Conservation (phyloP, 23 tunicate genomes). For the Ascidia mentula region DNA sequence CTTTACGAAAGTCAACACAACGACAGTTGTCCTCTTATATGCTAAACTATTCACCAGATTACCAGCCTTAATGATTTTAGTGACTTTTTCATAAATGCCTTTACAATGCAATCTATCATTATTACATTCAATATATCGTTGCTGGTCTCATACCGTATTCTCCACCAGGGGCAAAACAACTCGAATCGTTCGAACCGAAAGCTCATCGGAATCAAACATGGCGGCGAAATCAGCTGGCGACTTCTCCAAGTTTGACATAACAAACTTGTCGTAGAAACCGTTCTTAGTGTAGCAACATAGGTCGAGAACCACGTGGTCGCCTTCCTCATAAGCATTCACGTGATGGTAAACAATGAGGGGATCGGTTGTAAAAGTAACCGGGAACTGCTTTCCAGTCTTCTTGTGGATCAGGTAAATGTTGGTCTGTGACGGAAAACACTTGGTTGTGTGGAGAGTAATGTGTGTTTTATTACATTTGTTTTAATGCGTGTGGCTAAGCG, state of each 20-base stretch:
- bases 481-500: no score
- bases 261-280: constrained; percentile 66
- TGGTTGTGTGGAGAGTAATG: neutral
- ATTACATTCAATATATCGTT: no score
- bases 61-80: no score
- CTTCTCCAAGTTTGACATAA: constrained; percentile 49
- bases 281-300: constrained; percentile 51
- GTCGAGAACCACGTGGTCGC: constrained; percentile 68
- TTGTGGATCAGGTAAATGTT: constrained; percentile 60
- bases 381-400: constrained; percentile 46
- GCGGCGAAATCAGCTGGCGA: constrained; percentile 44
- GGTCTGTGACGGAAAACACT: constrained; percentile 18
- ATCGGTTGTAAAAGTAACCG: constrained; percentile 44
- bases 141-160: constrained; percentile 49
- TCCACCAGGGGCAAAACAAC: constrained; percentile 60
- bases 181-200: constrained; percentile 35
- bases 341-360: constrained; percentile 74
- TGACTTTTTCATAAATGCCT: no score
- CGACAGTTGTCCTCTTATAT: no score
- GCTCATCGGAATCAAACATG: constrained; percentile 37
- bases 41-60: no score
- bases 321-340: constrained; percentile 86
- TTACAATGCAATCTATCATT: no score
- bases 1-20: no score
- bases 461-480: neutral